Conservation (phyloP, 2,888 invertebrate species). For the Nephrotoma guestfalica region DNA sequence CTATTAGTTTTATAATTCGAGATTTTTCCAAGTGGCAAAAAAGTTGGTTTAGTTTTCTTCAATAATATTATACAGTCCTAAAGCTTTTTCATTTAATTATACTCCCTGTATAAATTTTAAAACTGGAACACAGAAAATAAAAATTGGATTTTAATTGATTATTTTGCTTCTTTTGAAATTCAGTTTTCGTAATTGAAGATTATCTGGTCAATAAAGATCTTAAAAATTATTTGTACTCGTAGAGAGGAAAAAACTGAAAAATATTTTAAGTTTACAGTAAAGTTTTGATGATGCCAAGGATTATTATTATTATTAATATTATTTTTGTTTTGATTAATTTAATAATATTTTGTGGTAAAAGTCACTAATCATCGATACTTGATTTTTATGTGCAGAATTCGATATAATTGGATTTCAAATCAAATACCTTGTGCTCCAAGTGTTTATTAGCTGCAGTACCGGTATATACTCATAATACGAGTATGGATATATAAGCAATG, state of each 20-base stretch:
- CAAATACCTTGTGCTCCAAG: background rate
- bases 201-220: background rate
- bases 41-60: no score
- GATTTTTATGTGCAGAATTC: background rate
- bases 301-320: background rate
- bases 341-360: background rate
- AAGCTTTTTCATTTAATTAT: background rate
- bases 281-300: background rate
- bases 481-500: background rate
- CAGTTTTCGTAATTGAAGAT: background rate
- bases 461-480: background rate
- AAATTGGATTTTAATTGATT: background rate
- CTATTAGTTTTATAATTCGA: no score
- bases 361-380: background rate
- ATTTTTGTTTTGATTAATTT: background rate
- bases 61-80: background rate
- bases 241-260: background rate
- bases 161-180: background rate
- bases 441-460: background rate
- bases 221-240: background rate
- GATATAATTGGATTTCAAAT: background rate
- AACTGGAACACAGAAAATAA: background rate
- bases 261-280: background rate
- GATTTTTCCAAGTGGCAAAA: no score
- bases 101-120: background rate